Percentiles rank a stretch among this genome's conserved stretches.
phyloP scores from a whole-genome alignment of 2,113 vertebrate genomes.

The Melospiza melodia region DNA sequence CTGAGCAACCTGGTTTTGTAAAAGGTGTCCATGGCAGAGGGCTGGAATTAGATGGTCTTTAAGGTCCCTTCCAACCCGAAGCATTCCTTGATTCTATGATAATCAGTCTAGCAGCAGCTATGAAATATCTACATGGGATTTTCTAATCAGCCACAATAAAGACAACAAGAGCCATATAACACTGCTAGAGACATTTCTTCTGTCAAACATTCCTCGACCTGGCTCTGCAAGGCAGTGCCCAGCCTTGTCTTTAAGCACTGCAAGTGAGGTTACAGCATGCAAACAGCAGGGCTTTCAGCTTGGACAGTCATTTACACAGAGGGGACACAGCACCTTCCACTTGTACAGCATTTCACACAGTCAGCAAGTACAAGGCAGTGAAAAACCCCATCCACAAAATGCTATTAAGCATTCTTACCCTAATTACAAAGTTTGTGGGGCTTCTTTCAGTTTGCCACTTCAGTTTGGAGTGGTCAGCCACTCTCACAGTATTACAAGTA shows the following conservation, averaged over 20 bases:
- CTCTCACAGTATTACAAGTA: neutral
- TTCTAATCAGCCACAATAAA: neutral
- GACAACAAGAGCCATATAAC: neutral
- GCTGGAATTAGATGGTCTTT: neutral
- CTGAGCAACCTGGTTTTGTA: neutral
- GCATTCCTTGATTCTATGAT: neutral
- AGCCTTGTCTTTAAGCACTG: neutral
- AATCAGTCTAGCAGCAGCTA: neutral
- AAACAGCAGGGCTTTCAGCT: neutral
- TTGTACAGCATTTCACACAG: neutral
- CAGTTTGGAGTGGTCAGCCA: neutral
- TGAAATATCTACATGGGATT: neutral
- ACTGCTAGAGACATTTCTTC: neutral
- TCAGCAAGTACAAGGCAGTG: neutral
- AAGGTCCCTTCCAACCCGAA: neutral
- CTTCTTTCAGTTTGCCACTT: neutral
- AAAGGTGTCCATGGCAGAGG: neutral
- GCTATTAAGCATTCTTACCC: neutral
- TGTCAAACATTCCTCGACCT: neutral
- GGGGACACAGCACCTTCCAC: neutral
- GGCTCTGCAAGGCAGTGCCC: neutral
- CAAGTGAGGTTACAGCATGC: neutral
- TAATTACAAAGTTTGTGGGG: neutral
- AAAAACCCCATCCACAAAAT: neutral
- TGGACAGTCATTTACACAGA: neutral